Evolutionary conservation across 2,797 vertebrate genomes (phyloP).

Genomic region (Sebastolobus alascanus): DNA sequence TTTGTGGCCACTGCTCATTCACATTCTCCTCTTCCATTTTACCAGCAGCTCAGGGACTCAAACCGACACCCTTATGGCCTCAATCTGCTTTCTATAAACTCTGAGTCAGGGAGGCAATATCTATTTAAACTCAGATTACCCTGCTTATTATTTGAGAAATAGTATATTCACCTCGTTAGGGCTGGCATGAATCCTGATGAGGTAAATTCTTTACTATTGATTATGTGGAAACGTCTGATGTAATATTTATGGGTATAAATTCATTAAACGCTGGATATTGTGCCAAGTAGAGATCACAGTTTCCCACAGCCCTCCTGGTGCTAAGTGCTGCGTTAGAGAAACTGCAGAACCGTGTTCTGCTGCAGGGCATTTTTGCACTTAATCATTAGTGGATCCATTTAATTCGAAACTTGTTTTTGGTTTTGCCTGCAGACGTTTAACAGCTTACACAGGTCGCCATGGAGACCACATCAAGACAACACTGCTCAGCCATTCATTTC

Average conservation of each 20-base stretch:
- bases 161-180: constrained; percentile 30
- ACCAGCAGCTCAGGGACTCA: constrained; percentile 5
- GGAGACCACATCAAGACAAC: constrained; percentile 57
- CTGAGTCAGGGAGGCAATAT: constrained; percentile 6
- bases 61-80: constrained; percentile 16
- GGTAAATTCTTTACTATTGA: constrained; percentile 51
- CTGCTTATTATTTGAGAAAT: constrained; percentile 15
- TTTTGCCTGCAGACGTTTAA: constrained; percentile 49
- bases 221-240: constrained; percentile 46
- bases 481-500: constrained; percentile 52
- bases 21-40: constrained; percentile 15
- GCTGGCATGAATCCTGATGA: constrained; percentile 21
- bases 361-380: constrained; percentile 51
- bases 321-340: constrained; percentile 26
- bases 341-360: constrained; percentile 27
- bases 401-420: constrained; percentile 53
- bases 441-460: constrained; percentile 26
- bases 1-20: constrained; percentile 10
- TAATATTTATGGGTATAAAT: constrained; percentile 48
- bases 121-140: constrained; percentile 25
- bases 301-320: constrained; percentile 46
- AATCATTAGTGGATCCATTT: constrained; percentile 58
- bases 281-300: constrained; percentile 28
- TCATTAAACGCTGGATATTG: constrained; percentile 39
- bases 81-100: constrained; percentile 17